Base-by-base conservation (phyloP, 1,140 invertebrate species). In the Drosophila orena region DNA sequence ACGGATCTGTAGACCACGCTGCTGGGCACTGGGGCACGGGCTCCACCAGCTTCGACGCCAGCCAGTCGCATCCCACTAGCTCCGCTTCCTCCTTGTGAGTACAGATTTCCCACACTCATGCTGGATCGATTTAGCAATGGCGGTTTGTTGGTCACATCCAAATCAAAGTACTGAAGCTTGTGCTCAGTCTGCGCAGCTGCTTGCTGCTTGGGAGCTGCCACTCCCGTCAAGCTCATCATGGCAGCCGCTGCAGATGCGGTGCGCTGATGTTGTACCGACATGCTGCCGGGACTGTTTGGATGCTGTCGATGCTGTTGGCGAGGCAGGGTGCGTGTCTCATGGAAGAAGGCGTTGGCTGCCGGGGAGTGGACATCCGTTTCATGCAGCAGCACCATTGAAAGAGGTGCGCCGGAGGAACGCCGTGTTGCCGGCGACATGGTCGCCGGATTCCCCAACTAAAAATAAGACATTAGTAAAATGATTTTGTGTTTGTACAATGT, bases 1-100 rank as follows among this genome's bases (percentile, higher is more conserved):
- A 98, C 97, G 0, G 95, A 96, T 93, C 97, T 97, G 91, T 98
- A 98, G 6, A 97, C 96, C 1, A 96, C 92, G 69, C 93, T 93
- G 43, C 93, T 93, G 24, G 77, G 76, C 22, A 77, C 72, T 4
- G 92, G 74, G 12, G 62, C 76, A n/a, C 79, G 61, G 1, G 56
- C 64, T 6, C 66, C 68, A 0, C 56, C 61, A 5, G 77, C 78
- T 58, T 77, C 79, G 11, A 72, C 73, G 17, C 65, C 62, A 0
- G 53, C 77, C 12, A 80, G 53, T 15, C 88, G 74, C 38, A 66
- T 74, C 0, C 54, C 55, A 17, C 54, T 42, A 1, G 53, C 53
- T 0, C 44, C 52, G 0, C 14, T 46, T 0, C 55, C 68, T 1
- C 84, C 79, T 8, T 79, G 84, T 0, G 75, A 61, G 15, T 80